Evolutionary conservation across 2,113 vertebrate genomes (phyloP), one percentile per base, ranked within the genome.

Genomic region (Guaruba guarouba): DNA sequence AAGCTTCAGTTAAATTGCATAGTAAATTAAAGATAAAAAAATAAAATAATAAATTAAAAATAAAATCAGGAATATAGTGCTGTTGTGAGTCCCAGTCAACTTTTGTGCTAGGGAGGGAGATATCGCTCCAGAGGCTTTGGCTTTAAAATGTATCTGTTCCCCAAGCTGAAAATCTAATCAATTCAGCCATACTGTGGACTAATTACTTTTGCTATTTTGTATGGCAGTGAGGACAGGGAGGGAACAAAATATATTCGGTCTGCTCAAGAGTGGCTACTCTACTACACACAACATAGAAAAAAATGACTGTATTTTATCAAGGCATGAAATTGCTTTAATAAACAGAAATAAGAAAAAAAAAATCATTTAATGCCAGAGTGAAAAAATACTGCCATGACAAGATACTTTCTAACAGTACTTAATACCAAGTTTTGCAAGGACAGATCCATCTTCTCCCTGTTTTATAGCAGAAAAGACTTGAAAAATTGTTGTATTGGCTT

Each of bases 91-190:
- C 23, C 31, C 66, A 82, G 75, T 74, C 59, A 80, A 4, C 70
- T 90, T 90, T 46, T 67, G 13, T 85, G 37, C n/a, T 35, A 63
- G 28, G 23, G 28, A 87, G 49, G 25, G 55, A 91, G 82, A 79
- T n/a, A 82, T 0, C 0, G 0, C n/a, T 90, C n/a, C 49, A 88
- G 84, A 87, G 67, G 28, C 41, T 86, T 51, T 66, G 17, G 44
- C 87, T 96, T 97, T 82, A 66, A 94, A 96, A 94, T 33, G 59
- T 96, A 75, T 96, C 96, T 88, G 91, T 90, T 97, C 90, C 77
- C 94, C 85, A 97, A 97, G 95, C 96, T 96, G 94, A 97, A 98
- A 98, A 94, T 91, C 78, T 96, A 97, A 97, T 96, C 94, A 97
- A 97, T 98, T 97, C 96, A 92, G 95, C 96, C 94, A 95, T 92